phyloP scores from a whole-genome alignment of 1,140 invertebrate species.

The Bathynomus jamesi region DNA sequence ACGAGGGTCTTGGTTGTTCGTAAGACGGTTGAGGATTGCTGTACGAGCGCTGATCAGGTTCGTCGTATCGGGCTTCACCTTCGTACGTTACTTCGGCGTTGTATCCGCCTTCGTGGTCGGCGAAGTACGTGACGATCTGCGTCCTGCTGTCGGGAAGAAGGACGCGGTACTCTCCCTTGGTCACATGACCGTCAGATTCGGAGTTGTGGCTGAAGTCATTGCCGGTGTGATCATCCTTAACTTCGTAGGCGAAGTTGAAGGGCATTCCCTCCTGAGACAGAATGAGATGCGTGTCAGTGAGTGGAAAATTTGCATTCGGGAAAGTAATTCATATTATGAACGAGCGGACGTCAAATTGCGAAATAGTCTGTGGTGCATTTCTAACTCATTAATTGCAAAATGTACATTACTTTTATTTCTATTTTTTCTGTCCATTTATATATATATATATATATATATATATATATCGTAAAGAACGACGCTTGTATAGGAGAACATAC shows the following conservation, averaged over 20 bases:
- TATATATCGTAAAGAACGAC: too few species aligned
- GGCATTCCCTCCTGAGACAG: constrained; percentile 15
- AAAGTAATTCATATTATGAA: too few species aligned
- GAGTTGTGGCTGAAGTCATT: constrained; percentile 33
- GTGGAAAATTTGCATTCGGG: too few species aligned
- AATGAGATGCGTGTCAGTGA: not conserved
- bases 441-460: too few species aligned
- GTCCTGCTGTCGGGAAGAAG: constrained; percentile 32
- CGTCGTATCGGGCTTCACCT: constrained; percentile 12
- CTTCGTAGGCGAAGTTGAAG: constrained; percentile 19
- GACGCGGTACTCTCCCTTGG: constrained; percentile 24
- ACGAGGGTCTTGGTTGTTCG: not conserved
- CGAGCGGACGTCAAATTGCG: too few species aligned
- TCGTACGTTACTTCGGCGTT: constrained; percentile 35
- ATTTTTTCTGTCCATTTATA: too few species aligned
- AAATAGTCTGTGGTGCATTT: not conserved
- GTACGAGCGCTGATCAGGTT: not conserved
- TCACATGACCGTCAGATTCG: constrained; percentile 23
- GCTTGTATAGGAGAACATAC: too few species aligned
- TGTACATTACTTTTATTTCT: too few species aligned
- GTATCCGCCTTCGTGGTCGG: constrained; percentile 24
- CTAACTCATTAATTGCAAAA: not conserved
- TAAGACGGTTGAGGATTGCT: constrained; percentile 6
- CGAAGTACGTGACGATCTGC: constrained; percentile 33
- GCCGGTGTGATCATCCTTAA: constrained; percentile 18